phyloP scores from a whole-genome alignment of 2,113 vertebrate species.

The Hippocampus zosterae region DNA sequence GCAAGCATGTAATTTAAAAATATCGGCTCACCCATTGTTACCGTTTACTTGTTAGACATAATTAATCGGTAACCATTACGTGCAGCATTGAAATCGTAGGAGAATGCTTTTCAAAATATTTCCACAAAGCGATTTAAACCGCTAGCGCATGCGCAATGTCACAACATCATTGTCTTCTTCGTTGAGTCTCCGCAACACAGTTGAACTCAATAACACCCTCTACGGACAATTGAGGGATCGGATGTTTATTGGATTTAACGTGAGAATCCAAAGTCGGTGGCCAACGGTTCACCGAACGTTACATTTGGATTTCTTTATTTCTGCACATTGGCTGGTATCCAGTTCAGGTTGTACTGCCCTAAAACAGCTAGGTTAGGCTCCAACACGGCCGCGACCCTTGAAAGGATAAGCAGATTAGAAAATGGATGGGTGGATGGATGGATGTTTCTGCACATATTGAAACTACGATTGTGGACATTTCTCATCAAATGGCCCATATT shows the following conservation, averaged over 20 bases:
- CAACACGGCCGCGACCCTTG: too few species aligned
- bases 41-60: background rate
- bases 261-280: background rate
- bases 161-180: slow-evolving; percentile 6
- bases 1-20: background rate
- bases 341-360: too few species aligned
- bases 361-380: too few species aligned
- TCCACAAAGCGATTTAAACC: background rate
- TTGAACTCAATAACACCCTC: background rate
- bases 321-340: background rate
- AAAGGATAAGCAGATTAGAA: too few species aligned
- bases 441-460: background rate
- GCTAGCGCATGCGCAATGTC: slow-evolving; percentile 21
- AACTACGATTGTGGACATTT: background rate
- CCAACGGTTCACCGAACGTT: background rate
- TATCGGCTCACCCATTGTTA: slow-evolving; percentile 51
- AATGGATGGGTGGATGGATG: too few species aligned
- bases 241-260: background rate
- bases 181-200: background rate
- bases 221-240: background rate
- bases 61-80: background rate
- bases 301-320: background rate
- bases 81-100: background rate
- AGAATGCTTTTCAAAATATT: slow-evolving; percentile 27
- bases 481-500: background rate